Conservation (phyloP, 1,140 invertebrate species). For the Ylistrum balloti region DNA sequence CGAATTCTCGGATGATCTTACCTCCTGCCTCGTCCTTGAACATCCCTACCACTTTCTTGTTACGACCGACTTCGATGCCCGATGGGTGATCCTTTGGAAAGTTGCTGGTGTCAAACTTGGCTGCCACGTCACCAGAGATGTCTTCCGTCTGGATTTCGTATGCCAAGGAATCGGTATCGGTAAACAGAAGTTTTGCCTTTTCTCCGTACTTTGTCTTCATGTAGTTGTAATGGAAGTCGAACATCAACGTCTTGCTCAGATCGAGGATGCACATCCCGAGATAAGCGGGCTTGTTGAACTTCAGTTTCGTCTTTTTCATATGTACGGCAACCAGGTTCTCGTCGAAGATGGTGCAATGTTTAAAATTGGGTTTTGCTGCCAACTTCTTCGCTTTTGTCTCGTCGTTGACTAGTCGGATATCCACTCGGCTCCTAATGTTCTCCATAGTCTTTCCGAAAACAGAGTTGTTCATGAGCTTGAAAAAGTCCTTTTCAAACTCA, state of each 20-base stretch:
- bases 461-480: slow-evolving; percentile 53
- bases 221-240: not conserved
- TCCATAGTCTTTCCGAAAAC: slow-evolving; percentile 49
- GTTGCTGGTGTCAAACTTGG: too few relatives aligned
- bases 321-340: slow-evolving; percentile 49
- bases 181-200: slow-evolving; percentile 47
- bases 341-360: not conserved
- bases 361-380: not conserved
- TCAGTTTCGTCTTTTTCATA: slow-evolving; percentile 50
- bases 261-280: slow-evolving; percentile 53
- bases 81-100: too few relatives aligned
- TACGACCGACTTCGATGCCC: too few relatives aligned
- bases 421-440: slow-evolving; percentile 41
- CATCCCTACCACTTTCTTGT: too few relatives aligned
- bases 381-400: not conserved
- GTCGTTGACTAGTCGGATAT: not conserved
- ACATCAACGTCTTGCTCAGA: slow-evolving; percentile 49
- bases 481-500: slow-evolving; percentile 54
- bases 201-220: slow-evolving; percentile 68
- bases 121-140: too few relatives aligned
- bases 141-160: too few relatives aligned
- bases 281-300: slow-evolving; percentile 47
- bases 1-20: too few relatives aligned
- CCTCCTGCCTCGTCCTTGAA: too few relatives aligned
- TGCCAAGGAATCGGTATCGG: slow-evolving; percentile 44